These are phyloP conservation scores for human DNA, from an alignment of 2,113 vertebrate genomes.

Conservation along the genomic window DNA sequence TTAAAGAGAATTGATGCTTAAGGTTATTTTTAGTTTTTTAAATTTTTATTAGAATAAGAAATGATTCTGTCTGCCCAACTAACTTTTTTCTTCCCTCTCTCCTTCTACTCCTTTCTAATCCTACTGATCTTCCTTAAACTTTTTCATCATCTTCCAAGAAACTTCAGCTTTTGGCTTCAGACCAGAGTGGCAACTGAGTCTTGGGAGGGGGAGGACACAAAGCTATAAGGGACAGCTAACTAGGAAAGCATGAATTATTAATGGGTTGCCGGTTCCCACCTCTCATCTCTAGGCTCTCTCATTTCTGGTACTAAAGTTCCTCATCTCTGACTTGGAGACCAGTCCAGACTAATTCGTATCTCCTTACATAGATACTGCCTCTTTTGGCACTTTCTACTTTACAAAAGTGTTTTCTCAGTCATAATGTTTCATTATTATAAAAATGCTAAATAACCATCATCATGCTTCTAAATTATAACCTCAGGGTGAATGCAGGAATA, in stretches of 20 bases:
- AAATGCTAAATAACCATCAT: slow-evolving; percentile 57
- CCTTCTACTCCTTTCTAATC: neutral
- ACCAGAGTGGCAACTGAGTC: neutral
- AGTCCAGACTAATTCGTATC: neutral
- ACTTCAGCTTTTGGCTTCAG: neutral
- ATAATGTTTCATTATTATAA: slow-evolving; percentile 33
- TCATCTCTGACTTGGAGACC: neutral
- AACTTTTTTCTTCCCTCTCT: neutral
- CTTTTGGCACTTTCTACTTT: neutral
- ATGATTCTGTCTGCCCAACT: neutral
- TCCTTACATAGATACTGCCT: neutral
- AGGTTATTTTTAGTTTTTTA: neutral
- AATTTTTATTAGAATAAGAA: neutral
- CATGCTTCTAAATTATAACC: slow-evolving; percentile 46
- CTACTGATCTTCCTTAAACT: neutral
- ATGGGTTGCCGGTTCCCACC: fast-evolving
- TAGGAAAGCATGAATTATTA: neutral
- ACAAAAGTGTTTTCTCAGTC: slow-evolving; percentile 19
- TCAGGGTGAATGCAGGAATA: slow-evolving; percentile 35
- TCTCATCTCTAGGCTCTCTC: neutral
- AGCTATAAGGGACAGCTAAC: neutral
- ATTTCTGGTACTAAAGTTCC: neutral
- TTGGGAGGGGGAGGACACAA: neutral
- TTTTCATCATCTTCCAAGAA: neutral
- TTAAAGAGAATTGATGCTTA: neutral